A percentile compares a stretch with the other conserved stretches of the same genome.
Conservation (phyloP, 2,797 vertebrate genomes). For the Protonibea diacanthus region DNA sequence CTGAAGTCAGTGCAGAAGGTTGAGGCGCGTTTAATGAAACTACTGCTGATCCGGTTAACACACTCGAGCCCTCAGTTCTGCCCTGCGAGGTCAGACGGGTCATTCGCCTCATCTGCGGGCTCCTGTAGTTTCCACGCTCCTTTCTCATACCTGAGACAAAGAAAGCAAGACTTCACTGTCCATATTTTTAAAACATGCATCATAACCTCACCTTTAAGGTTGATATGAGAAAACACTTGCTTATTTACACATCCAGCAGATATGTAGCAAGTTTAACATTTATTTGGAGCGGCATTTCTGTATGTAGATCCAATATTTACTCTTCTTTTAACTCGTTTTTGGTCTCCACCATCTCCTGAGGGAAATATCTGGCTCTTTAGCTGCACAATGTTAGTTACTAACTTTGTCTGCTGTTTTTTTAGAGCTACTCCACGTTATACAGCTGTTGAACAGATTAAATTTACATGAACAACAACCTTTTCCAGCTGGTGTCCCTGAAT, state of each 20-base stretch:
- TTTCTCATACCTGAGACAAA: conserved; percentile 88
- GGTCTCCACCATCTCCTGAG: neutral
- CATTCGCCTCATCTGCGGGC: conserved; percentile 81
- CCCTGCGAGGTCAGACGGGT: conserved; percentile 75
- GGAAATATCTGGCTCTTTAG: neutral
- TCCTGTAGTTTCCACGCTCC: conserved; percentile 88
- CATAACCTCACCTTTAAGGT: too few species aligned
- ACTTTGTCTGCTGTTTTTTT: too few species aligned
- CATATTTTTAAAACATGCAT: neutral
- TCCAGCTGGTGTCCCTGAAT: neutral
- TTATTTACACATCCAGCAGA: too few species aligned
- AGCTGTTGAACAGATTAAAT: conserved; percentile 7
- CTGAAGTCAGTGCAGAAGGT: conserved; percentile 82
- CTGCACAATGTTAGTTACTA: neutral
- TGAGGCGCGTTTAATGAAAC: conserved; percentile 68
- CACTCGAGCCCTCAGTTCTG: conserved; percentile 60
- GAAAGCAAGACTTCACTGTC: neutral
- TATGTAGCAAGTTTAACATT: neutral
- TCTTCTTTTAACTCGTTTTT: neutral
- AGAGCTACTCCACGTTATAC: neutral
- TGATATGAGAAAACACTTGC: too few species aligned
- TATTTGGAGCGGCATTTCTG: too few species aligned
- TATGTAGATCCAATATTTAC: neutral
- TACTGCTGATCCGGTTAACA: conserved; percentile 6
- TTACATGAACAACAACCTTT: neutral